Evolutionary conservation across 2,797 vertebrate species (phyloP), one percentile per base, ranked within the genome.

Genomic region (Pantherophis alleghaniensis): DNA sequence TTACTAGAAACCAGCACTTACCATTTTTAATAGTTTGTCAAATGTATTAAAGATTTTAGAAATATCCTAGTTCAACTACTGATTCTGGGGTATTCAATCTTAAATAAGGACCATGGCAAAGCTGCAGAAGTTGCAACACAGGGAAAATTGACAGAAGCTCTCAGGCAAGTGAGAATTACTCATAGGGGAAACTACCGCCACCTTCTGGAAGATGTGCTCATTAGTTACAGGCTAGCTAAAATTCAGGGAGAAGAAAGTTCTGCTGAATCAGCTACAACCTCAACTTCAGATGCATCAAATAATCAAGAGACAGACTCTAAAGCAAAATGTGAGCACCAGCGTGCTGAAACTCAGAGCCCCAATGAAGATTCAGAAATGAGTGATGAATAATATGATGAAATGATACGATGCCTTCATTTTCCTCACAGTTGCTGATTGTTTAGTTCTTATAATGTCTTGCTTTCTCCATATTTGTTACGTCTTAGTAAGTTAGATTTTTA

Each of bases 131-230:
- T 98, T 97, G 98, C 98, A 98, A 97, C 98, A 90, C 98, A 98
- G 96, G 98, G 98, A 93, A 98, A 98, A 97, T 98, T 99, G 98
- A 98, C 98, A 98, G 99, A 99, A 98, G 99, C 98, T 42, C 98
- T 99, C 97, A 98, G 99, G 97, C 99, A 99, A 98, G 99, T 99
- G 98, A 99, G 99, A 98, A 98, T 99, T 97, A 98, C 98, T 98
- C 99, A 99, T 98, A 99, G 99, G 98, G 99, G 99, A 96, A 99
- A 99, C 98, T 99, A 99, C 98, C 98, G 98, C 96, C 97, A 99
- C 91, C 98, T 99, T 94, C 98, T 99, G 98, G 99, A 99, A 98
- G 99, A 99, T 96, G 98, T 99, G 96, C 98, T 99, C 97, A 97
- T 98, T 97, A 97, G 98, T 98, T 99, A 98, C 98, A 98, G 98